These are phyloP conservation scores for Myiotriccus ornatus DNA, from an alignment of 2,797 vertebrate species.

Conservation along the genomic window DNA sequence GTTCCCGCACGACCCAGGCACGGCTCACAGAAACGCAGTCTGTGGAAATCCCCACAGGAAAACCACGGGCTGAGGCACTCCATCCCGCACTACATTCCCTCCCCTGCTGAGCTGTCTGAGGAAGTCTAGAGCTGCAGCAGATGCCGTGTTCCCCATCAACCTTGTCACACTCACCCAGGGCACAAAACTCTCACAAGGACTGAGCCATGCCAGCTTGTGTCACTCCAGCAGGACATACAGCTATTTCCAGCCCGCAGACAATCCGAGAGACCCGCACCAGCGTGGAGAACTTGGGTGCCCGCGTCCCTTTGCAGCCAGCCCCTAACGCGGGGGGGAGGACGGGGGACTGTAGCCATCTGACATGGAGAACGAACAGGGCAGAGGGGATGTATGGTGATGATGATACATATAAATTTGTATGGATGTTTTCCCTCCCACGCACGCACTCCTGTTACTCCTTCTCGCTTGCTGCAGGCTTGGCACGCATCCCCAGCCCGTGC, in stretches of 20 bases:
- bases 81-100: neutral
- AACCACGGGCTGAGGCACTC: neutral
- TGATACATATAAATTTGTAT: neutral
- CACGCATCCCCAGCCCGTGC: constrained; percentile 43
- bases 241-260: neutral
- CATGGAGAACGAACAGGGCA: neutral
- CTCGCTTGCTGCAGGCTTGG: constrained; percentile 55
- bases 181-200: neutral
- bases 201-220: neutral
- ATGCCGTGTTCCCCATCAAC: neutral
- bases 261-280: neutral
- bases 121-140: constrained; percentile 11
- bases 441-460: constrained; percentile 41
- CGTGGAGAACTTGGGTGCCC: neutral
- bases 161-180: neutral
- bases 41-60: neutral
- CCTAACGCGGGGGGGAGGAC: neutral
- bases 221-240: neutral
- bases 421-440: constrained; percentile 15
- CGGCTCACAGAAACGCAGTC: neutral
- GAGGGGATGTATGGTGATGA: neutral
- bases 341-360: neutral
- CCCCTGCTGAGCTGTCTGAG: neutral
- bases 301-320: neutral
- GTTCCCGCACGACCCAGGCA: fast-evolving